Conservation (phyloP, 2,888 invertebrate genomes). For the Pseudanteris insignis region DNA sequence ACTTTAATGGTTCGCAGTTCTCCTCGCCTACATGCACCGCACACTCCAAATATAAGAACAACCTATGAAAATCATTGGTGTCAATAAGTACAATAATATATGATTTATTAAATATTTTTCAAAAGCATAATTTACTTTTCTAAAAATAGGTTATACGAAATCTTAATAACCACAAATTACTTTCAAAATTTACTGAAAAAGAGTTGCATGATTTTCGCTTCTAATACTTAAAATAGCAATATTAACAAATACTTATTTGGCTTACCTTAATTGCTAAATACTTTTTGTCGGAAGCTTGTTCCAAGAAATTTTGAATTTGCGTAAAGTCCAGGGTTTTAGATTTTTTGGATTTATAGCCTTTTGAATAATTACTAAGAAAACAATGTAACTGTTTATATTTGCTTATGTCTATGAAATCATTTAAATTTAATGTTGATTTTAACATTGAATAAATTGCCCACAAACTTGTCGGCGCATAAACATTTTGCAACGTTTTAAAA, state of each 20-base stretch:
- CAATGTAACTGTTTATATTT: conserved; percentile 6
- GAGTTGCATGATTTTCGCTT: neutral
- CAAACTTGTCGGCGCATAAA: conserved; percentile 14
- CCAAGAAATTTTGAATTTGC: conserved; percentile 14
- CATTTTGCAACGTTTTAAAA: conserved; percentile 11
- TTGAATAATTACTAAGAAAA: conserved; percentile 18
- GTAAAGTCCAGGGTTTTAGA: conserved; percentile 12
- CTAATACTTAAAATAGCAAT: neutral
- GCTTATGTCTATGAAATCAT: conserved; percentile 18
- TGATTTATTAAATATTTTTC: too few relatives aligned
- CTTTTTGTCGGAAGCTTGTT: conserved; percentile 38
- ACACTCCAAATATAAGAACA: conserved; percentile 20
- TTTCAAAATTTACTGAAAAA: too few relatives aligned
- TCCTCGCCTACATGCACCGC: conserved; percentile 19
- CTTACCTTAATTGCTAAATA: conserved; percentile 41
- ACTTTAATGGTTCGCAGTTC: conserved; percentile 18
- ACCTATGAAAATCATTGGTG: conserved; percentile 16
- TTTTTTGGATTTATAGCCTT: conserved; percentile 23
- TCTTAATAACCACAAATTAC: too few relatives aligned
- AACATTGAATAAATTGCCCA: conserved; percentile 31
- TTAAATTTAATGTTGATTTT: conserved; percentile 12
- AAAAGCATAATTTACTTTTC: too few relatives aligned
- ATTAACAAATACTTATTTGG: too few relatives aligned
- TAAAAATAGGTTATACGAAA: too few relatives aligned
- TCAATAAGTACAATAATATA: too few relatives aligned